A percentile compares a stretch with the other conserved stretches of the same genome.
Evolutionary conservation across 2,797 vertebrate species (phyloP).

Genomic region (Hypotaenidia philippensis): DNA sequence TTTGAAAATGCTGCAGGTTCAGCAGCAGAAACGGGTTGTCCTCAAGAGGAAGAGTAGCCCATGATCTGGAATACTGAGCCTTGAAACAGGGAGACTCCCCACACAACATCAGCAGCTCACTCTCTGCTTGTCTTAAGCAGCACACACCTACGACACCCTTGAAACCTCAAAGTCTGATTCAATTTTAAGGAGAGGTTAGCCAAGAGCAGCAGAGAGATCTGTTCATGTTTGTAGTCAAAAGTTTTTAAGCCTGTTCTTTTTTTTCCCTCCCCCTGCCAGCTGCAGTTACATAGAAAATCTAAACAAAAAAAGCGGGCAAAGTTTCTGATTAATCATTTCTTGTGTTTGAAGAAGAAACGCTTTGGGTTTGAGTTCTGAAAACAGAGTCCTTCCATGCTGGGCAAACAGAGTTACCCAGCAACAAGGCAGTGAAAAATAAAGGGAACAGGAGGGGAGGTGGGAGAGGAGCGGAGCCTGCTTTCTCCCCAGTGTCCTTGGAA

Average conservation of each 20-base stretch:
- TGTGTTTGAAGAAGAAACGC: slow-evolving; percentile 37
- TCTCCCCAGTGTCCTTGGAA: neutral
- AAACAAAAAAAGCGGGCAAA: neutral
- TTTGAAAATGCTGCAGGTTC: neutral
- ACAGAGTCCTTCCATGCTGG: neutral
- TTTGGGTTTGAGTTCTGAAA: slow-evolving; percentile 25
- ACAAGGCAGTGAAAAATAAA: neutral
- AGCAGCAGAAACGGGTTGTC: neutral
- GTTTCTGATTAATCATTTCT: neutral
- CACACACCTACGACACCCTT: neutral
- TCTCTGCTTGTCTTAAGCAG: neutral
- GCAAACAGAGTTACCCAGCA: slow-evolving; percentile 44
- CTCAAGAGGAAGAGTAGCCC: neutral
- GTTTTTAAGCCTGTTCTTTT: neutral
- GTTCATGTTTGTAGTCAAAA: neutral
- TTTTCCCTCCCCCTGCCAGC: no score
- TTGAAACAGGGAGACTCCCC: neutral
- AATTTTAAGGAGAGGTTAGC: neutral
- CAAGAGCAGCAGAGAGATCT: neutral
- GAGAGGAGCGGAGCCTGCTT: neutral
- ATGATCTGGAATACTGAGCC: neutral
- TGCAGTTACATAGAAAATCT: neutral
- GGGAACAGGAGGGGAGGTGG: fast-evolving
- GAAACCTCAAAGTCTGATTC: neutral
- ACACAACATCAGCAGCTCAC: neutral